Evolutionary conservation across 1,140 invertebrate genomes (phyloP).

Genomic region (Bombus difficillimus): DNA sequence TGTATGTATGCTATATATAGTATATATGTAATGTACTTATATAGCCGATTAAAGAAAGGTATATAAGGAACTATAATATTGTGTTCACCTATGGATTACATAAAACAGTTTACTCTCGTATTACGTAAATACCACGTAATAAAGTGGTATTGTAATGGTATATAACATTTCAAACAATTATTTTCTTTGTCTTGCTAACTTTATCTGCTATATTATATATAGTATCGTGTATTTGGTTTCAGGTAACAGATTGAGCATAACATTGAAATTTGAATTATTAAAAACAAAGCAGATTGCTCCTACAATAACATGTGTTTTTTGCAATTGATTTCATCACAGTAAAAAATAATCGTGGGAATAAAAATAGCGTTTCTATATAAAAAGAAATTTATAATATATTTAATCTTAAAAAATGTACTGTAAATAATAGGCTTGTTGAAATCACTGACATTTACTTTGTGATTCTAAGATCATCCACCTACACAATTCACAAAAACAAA

Average conservation of each 20-base stretch:
- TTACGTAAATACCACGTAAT: slow-evolving; percentile 53
- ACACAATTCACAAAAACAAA: no score
- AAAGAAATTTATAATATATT: background rate
- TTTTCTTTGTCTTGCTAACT: no score
- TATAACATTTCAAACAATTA: background rate
- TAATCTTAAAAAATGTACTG: background rate
- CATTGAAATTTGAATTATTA: background rate
- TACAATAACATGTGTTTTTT: no score
- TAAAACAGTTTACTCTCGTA: slow-evolving; percentile 26
- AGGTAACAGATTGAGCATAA: background rate
- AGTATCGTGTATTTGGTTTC: no score
- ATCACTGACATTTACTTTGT: background rate
- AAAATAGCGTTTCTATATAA: background rate
- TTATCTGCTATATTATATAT: no score
- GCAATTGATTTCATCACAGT: background rate
- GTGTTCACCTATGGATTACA: slow-evolving; percentile 26
- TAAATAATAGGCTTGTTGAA: background rate
- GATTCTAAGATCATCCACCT: background rate
- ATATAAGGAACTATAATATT: background rate
- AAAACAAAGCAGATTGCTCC: background rate
- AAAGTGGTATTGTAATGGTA: background rate
- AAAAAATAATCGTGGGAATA: background rate
- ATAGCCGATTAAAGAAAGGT: background rate
- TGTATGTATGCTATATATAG: background rate
- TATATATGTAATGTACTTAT: no score